Percentiles rank a stretch among this genome's conserved stretches.
These are phyloP conservation scores for Panthera tigris DNA, from an alignment of 2,113 vertebrate genomes.

Conservation along the genomic window DNA sequence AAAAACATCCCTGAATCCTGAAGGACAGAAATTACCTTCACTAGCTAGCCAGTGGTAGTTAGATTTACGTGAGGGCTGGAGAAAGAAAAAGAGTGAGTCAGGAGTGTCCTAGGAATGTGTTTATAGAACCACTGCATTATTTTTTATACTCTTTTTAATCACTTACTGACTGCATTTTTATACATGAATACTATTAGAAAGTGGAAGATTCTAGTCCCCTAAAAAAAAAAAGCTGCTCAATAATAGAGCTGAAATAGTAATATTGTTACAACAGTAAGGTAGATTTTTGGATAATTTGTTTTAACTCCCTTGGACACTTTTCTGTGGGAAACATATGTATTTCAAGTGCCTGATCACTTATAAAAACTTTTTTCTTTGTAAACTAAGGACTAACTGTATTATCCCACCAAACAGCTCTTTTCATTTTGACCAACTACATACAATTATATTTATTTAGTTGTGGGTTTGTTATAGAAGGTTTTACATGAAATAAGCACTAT, in stretches of 20 bases:
- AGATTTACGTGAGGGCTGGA: not conserved
- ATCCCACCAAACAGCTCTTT: not conserved
- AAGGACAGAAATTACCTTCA: not conserved
- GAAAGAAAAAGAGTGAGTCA: not conserved
- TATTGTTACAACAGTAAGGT: not conserved
- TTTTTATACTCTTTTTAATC: not conserved
- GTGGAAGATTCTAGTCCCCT: not conserved
- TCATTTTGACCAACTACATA: not conserved
- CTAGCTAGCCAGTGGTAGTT: not conserved
- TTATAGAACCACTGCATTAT: not conserved
- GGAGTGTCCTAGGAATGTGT: not conserved
- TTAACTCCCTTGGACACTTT: not conserved
- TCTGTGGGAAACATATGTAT: not conserved
- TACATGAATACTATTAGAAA: not conserved
- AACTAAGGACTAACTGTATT: not conserved
- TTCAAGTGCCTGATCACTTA: not conserved
- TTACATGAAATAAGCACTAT: not conserved
- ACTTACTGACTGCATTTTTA: not conserved
- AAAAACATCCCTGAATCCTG: not conserved
- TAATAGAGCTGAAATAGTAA: not conserved
- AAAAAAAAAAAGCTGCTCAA: not conserved
- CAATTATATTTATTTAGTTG: not conserved
- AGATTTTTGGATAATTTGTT: not conserved
- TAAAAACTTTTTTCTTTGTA: not conserved
- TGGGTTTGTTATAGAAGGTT: not conserved